A percentile compares a stretch with the other conserved stretches of the same genome.
phyloP scores from a whole-genome alignment of 2,113 vertebrate genomes.

The Daubentonia madagascariensis region DNA sequence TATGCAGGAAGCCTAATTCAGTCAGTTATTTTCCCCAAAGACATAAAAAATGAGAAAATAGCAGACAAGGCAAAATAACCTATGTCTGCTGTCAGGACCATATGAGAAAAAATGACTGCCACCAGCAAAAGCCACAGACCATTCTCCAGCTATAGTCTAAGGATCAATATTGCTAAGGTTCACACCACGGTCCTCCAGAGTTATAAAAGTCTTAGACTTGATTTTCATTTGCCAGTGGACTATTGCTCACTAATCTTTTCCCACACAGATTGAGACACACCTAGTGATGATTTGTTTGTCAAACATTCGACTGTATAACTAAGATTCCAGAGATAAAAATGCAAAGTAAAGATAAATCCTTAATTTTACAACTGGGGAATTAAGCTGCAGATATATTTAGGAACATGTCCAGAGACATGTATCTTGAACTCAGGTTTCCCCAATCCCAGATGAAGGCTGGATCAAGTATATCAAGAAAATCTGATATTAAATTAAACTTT shows the following conservation, averaged over 20 bases:
- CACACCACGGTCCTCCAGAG: not conserved
- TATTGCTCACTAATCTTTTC: not conserved
- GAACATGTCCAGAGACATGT: not conserved
- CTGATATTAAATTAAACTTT: not conserved
- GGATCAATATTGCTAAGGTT: not conserved
- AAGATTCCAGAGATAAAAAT: not conserved
- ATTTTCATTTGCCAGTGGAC: not conserved
- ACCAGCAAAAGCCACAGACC: not conserved
- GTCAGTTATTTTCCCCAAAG: slow-evolving; percentile 20
- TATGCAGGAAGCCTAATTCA: not conserved
- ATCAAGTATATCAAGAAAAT: not conserved
- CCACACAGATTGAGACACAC: not conserved
- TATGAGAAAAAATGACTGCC: not conserved
- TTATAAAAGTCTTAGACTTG: not conserved
- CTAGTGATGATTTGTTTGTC: not conserved
- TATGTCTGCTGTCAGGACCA: not conserved
- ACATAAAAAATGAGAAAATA: slow-evolving; percentile 54
- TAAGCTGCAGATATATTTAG: not conserved
- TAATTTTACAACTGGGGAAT: not conserved
- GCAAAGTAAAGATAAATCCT: not conserved
- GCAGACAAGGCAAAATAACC: slow-evolving; percentile 2
- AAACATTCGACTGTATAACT: not conserved
- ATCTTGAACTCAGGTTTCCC: not conserved
- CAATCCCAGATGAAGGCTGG: not conserved
- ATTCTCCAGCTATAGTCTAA: not conserved